Evolutionary conservation across 2,113 vertebrate species (phyloP).

Genomic region (Gasterosteus nipponicus): DNA sequence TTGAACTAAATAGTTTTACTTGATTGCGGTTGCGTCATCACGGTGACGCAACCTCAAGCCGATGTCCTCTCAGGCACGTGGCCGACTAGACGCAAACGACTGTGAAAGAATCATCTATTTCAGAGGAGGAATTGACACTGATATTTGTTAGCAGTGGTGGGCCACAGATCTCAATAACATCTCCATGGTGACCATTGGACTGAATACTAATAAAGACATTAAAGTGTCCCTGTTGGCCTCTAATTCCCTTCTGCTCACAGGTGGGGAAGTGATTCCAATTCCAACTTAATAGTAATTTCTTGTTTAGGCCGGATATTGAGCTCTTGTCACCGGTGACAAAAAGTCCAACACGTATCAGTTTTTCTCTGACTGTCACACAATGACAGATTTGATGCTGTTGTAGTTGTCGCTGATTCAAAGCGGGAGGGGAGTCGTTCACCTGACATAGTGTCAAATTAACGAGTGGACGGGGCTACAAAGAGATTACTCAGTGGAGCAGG

Average conservation of each 20-base stretch:
- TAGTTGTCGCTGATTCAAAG: background rate
- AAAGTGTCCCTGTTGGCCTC: conserved; percentile 30
- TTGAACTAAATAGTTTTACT: background rate
- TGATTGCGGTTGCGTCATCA: background rate
- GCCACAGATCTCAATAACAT: conserved; percentile 33
- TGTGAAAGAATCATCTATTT: background rate
- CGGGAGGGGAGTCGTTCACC: background rate
- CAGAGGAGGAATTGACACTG: background rate
- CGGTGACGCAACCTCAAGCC: background rate
- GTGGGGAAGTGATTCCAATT: conserved; percentile 19
- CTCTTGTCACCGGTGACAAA: conserved; percentile 1
- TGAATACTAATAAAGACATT: conserved; percentile 57
- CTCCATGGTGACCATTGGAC: conserved; percentile 34
- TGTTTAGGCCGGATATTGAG: conserved; percentile 1
- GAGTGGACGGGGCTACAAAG: conserved; percentile 13
- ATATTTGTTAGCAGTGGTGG: background rate
- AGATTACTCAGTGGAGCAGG: conserved; percentile 8
- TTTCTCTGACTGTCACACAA: background rate
- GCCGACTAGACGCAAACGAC: background rate
- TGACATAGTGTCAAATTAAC: conserved; percentile 6
- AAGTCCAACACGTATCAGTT: background rate
- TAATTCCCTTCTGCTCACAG: conserved; percentile 1
- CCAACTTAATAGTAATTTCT: conserved; percentile 30
- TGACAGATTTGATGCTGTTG: background rate
- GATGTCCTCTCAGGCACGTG: background rate